Base-by-base conservation (phyloP, 1,140 invertebrate genomes). In the Bursaphelenchus mucronatus region DNA sequence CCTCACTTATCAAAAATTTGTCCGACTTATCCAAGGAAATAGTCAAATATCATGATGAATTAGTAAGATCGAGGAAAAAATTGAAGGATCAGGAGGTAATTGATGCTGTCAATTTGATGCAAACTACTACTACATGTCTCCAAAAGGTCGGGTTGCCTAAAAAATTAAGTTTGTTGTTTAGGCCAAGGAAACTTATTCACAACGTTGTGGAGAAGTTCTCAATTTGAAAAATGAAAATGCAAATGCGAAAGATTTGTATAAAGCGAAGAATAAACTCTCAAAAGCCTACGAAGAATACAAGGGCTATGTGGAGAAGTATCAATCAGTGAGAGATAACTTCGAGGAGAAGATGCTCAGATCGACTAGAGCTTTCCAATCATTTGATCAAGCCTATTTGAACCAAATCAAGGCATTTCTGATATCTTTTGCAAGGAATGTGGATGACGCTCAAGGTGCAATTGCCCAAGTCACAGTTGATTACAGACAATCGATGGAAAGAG, bases 71-170 rank as follows among this genome's bases (percentile, higher is more conserved):
- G 13, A 39, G 76, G 49, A 78, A 79, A 57, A 66, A 71, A 39
- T 67, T 70, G 0, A 76, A 77, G 19, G 76, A 81, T 10, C 66
- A 71, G 30, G 76, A 79, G 39, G 67, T 69, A 8, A 61, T 80
- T 11, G 78, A 80, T 50, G 77, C 79, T 4, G 78, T 80, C 5
- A 81, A 80, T 61, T 55, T 81, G 44, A 80, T 80, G 79, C 78
- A 80, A 52, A 80, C 78, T 10, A 80, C 78, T n/a, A 80, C 78
- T 15, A 80, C 78, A 10, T 80, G 78, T 63, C 68, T 80, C 46
- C 78, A 80, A 70, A 80, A 80, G 57, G 76, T 80, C 13, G 13
- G 69, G 30, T 39, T 13, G 58, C 3, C 21, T 51, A 17, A 58
- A 21, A 9, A 44, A 13, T 74, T 5, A 53, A 47, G 15, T 15